Conservation (phyloP, 2,888 invertebrate genomes). For the Piscicola geometra region DNA sequence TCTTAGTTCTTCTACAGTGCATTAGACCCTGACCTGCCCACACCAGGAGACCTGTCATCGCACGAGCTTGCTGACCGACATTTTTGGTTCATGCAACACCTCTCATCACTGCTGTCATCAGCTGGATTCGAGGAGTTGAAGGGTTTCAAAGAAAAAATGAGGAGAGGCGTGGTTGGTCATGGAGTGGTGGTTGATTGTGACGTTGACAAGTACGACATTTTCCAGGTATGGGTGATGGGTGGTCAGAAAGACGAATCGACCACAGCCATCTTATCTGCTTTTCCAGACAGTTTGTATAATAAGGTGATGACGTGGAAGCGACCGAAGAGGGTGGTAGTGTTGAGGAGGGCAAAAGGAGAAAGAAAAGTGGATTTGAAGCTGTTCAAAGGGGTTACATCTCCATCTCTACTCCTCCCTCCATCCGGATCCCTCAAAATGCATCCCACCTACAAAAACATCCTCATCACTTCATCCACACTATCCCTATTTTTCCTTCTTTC, state of each 20-base stretch:
- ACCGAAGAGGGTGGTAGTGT: background rate
- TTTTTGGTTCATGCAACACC: constrained; percentile 16
- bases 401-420: constrained; percentile 1
- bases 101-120: background rate
- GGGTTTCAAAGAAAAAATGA: background rate
- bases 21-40: background rate
- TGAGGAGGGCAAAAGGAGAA: constrained; percentile 2
- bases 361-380: background rate
- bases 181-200: constrained; percentile 1
- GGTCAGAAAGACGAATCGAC: background rate
- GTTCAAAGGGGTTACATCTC: background rate
- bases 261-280: background rate
- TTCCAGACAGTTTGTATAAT: background rate
- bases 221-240: background rate
- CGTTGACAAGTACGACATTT: constrained; percentile 12
- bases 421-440: background rate
- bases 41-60: background rate
- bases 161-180: background rate
- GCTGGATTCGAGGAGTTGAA: background rate
- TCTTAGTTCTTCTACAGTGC: background rate
- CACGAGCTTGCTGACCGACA: background rate
- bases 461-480: background rate
- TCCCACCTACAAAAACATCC: constrained; percentile 11
- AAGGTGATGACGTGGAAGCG: background rate
- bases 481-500: constrained; percentile 1